Conservation (phyloP, 2,113 vertebrate species). For the Muntiacus muntjak region DNA sequence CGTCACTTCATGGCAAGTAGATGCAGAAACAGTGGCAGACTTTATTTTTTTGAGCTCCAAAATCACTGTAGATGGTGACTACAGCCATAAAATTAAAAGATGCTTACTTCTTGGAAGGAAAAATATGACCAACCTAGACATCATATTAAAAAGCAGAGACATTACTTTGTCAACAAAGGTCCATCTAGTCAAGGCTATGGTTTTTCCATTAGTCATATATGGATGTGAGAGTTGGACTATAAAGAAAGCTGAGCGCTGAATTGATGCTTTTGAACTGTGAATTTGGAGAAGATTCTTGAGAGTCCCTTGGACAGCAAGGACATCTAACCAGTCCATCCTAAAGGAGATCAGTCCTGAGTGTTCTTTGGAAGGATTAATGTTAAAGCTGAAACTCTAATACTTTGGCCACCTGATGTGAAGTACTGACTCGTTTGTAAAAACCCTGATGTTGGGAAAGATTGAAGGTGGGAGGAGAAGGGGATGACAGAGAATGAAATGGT, state of each 20-base stretch:
- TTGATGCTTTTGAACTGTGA: not conserved
- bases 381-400: not conserved
- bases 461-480: not conserved
- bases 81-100: not conserved
- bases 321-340: not conserved
- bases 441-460: not conserved
- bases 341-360: not conserved
- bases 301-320: not conserved
- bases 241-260: fast-evolving
- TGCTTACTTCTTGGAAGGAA: not conserved
- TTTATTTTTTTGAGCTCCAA: not conserved
- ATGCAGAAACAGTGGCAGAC: not conserved
- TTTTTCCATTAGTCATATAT: not conserved
- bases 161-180: not conserved
- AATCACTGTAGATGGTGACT: not conserved
- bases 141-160: not conserved
- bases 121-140: not conserved
- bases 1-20: not conserved
- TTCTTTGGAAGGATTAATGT: not conserved
- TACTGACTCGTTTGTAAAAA: not conserved
- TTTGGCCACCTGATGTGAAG: not conserved
- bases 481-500: not conserved
- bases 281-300: not conserved
- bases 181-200: not conserved
- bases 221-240: not conserved